Conservation (phyloP, 1,140 invertebrate genomes). For the Brachionus koreanus region DNA sequence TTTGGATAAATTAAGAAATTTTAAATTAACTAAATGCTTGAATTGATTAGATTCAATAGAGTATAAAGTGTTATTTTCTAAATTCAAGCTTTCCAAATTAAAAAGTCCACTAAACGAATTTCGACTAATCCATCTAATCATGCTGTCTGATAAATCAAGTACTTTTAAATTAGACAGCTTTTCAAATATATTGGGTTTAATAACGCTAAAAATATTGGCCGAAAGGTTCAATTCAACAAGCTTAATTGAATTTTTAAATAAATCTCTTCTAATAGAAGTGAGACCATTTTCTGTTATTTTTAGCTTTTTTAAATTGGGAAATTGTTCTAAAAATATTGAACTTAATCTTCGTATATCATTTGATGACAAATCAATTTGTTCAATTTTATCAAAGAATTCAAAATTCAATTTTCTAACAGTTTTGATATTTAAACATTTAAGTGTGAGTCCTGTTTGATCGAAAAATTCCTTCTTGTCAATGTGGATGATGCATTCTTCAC, state of each 20-base stretch:
- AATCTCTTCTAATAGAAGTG: not conserved
- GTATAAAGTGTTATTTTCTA: conserved; percentile 10
- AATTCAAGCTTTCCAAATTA: conserved; percentile 15
- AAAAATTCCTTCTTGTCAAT: not conserved
- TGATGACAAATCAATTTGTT: not conserved
- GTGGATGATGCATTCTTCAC: not conserved
- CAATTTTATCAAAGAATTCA: not conserved
- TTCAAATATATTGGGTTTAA: conserved; percentile 15
- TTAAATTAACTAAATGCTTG: conserved; percentile 12
- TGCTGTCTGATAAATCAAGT: not conserved
- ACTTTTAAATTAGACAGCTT: not conserved
- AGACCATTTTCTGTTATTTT: not conserved
- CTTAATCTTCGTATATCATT: not conserved
- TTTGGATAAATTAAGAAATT: not conserved
- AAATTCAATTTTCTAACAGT: not conserved
- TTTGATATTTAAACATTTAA: not conserved
- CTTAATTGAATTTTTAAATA: not conserved
- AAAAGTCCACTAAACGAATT: conserved; percentile 6
- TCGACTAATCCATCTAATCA: conserved; percentile 24
- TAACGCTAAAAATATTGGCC: not conserved
- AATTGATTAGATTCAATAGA: conserved; percentile 26
- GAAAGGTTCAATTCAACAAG: not conserved
- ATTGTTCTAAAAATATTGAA: not conserved
- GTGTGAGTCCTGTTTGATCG: not conserved
- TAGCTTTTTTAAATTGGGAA: conserved; percentile 1